Conservation (phyloP, 37 sponge, comb jelly and placozoan species). For the Oscarella lobularis region DNA sequence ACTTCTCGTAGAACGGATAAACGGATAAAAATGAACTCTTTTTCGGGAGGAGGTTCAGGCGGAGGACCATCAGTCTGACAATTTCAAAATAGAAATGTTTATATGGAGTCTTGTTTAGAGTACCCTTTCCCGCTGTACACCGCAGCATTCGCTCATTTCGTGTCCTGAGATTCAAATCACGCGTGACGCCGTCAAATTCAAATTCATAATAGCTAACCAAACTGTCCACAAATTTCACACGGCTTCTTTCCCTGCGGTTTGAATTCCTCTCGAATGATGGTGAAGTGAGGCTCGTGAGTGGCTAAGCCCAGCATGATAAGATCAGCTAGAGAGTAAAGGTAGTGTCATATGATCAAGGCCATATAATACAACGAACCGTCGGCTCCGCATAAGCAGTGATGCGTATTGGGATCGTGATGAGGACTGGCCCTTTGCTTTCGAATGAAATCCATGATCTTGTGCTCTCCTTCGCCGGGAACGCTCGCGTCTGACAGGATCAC, state of each 20-base stretch:
- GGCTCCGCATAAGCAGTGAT: slow-evolving; percentile 96
- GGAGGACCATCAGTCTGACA: not conserved
- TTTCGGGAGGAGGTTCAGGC: slow-evolving; percentile 26
- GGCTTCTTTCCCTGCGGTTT: slow-evolving; percentile 65
- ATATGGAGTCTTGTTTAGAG: too few relatives aligned
- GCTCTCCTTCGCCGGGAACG: slow-evolving; percentile 98
- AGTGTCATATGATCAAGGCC: too few relatives aligned
- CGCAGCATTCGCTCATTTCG: too few relatives aligned
- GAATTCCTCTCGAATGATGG: slow-evolving; percentile 97
- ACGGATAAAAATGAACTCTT: slow-evolving; percentile 90
- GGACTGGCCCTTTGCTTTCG: slow-evolving; percentile 67
- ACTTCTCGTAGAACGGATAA: slow-evolving; percentile 77
- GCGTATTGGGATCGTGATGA: slow-evolving; percentile 91
- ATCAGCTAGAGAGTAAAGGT: slow-evolving; percentile 53
- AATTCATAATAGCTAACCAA: too few relatives aligned
- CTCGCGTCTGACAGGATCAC: slow-evolving; percentile 94
- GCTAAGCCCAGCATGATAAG: slow-evolving; percentile 97
- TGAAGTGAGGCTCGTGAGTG: slow-evolving; percentile 98
- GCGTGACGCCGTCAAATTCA: too few relatives aligned
- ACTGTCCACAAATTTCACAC: slow-evolving; percentile 94
- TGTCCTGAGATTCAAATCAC: slow-evolving; percentile 39
- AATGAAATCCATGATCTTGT: slow-evolving; percentile 99
- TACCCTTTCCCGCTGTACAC: too few relatives aligned
- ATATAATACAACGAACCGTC: slow-evolving; percentile 74
- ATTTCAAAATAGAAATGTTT: too few relatives aligned